Evolutionary conservation across 2,113 vertebrate species (phyloP), one percentile per base, ranked within the genome.

Genomic region (Psephotus haematonotus): DNA sequence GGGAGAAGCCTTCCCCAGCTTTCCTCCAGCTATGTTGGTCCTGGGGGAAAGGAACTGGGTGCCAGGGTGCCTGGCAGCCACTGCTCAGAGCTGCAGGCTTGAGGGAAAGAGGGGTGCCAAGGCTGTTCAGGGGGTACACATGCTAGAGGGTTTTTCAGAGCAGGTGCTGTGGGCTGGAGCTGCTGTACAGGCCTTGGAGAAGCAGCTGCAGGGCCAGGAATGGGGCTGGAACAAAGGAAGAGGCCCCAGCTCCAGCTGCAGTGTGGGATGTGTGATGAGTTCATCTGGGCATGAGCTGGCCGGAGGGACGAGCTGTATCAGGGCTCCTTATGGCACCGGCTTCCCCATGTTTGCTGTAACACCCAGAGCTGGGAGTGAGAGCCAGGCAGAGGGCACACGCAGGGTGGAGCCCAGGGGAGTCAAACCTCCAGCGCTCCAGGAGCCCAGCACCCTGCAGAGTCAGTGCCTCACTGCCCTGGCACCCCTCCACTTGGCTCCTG

Each of bases 351-450:
- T 92, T 20, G 5, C 76, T 2, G 4, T 49, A 57, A 79, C 78
- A 90, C 44, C 60, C 91, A 59, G 78, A 75, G 37, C 74, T 4
- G 4, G 43, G 60, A 74, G 29, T 1, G 35, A 69, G 43, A 60
- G 69, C 43, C 60, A 41, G 63, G 74, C 13, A 9, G 63, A 1
- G 0, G 64, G 1, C 2, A 4, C 0, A 1, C 1, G 4, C 44
- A 23, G 57, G 33, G 57, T 59, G 57, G 1, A 94, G 65, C 46
- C 11, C 50, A n/a, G 67, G 29, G 19, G 9, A 63, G 11, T 29
- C 29, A 91, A 88, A 68, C 4, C 37, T 37, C 19, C 33, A 3
- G 1, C 14, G 22, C n/a, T 76, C 20, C 82, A 59, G 93, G 31
- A 93, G 37, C 47, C 43, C 12, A 11, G 29, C 1, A 2, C 24